These are phyloP conservation scores for Peribatodes rhomboidaria DNA, from an alignment of 2,888 invertebrate species.

Conservation along the genomic window DNA sequence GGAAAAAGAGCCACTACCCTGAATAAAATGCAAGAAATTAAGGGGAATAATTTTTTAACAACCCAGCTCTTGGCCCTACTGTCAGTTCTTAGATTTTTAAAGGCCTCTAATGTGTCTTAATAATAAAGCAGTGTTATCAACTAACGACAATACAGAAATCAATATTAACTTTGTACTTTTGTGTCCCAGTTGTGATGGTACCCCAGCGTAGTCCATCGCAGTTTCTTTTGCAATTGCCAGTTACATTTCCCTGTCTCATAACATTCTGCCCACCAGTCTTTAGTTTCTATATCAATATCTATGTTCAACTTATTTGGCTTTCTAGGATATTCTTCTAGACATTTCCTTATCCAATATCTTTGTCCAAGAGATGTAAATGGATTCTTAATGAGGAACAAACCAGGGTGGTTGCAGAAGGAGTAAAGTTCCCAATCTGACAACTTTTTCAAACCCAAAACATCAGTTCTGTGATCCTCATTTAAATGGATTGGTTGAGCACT, in stretches of 20 bases:
- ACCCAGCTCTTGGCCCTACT: too few relatives aligned
- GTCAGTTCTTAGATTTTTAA: too few relatives aligned
- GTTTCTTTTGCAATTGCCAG: slow-evolving; percentile 72
- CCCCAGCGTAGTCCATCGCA: slow-evolving; percentile 98
- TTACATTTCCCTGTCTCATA: slow-evolving; percentile 72
- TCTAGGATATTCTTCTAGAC: slow-evolving; percentile 91
- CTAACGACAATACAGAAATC: slow-evolving; percentile 46
- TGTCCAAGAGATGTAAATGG: slow-evolving; percentile 93
- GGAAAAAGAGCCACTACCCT: too few relatives aligned
- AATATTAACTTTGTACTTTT: slow-evolving; percentile 88
- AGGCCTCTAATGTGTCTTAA: too few relatives aligned
- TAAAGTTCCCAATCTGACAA: slow-evolving; percentile 88
- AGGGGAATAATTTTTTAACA: too few relatives aligned
- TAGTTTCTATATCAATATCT: slow-evolving; percentile 77
- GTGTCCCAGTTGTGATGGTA: slow-evolving; percentile 99
- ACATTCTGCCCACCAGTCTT: slow-evolving; percentile 89
- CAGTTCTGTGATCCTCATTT: slow-evolving; percentile 57
- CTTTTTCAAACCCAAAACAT: slow-evolving; percentile 63
- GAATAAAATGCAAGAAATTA: too few relatives aligned
- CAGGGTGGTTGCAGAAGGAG: slow-evolving; percentile 87
- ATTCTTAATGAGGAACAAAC: slow-evolving; percentile 93
- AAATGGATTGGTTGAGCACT: slow-evolving; percentile 15
- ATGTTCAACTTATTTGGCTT: slow-evolving; percentile 91
- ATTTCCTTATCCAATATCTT: slow-evolving; percentile 93
- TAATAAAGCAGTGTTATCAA: neutral